phyloP scores from a whole-genome alignment of 2,888 invertebrate species.

The Caenorhabditis virilis region DNA sequence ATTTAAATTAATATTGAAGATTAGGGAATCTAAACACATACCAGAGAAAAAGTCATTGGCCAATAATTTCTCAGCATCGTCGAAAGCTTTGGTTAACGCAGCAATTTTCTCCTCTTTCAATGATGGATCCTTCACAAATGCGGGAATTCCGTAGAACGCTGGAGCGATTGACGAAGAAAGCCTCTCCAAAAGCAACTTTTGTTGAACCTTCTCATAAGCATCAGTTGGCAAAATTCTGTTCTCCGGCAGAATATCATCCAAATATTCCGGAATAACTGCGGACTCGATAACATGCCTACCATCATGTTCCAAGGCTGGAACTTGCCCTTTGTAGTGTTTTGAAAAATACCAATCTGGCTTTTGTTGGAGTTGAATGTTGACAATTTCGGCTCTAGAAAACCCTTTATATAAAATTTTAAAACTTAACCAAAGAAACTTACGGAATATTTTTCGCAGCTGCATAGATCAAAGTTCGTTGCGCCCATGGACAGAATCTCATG shows the following conservation, averaged over 20 bases:
- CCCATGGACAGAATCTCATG: conserved; percentile 85
- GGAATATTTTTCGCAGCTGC: conserved; percentile 72
- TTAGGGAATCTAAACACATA: no score
- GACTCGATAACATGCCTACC: conserved; percentile 77
- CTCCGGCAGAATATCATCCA: conserved; percentile 80
- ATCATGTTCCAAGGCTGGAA: conserved; percentile 78
- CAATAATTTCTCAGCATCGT: conserved; percentile 46
- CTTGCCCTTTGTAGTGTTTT: conserved; percentile 72
- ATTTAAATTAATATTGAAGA: no score
- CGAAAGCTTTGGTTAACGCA: conserved; percentile 36
- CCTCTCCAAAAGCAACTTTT: conserved; percentile 77
- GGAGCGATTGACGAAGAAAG: conserved; percentile 70
- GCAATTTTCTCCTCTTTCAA: conserved; percentile 33
- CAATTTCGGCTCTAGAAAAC: conserved; percentile 30
- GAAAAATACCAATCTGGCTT: conserved; percentile 81
- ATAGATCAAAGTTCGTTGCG: conserved; percentile 79
- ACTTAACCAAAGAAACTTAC: conserved; percentile 78
- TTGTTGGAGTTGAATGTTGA: conserved; percentile 68
- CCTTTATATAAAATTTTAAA: conserved; percentile 71
- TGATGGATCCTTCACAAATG: conserved; percentile 22
- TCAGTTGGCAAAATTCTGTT: conserved; percentile 76
- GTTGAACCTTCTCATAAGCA: conserved; percentile 77
- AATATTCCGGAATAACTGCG: conserved; percentile 79
- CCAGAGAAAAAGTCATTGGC: conserved; percentile 48
- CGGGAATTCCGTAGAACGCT: conserved; percentile 38